A percentile compares a stretch with the other conserved stretches of the same genome.
phyloP scores from a whole-genome alignment of 2,797 vertebrate genomes.

The Bovichtus variegatus region DNA sequence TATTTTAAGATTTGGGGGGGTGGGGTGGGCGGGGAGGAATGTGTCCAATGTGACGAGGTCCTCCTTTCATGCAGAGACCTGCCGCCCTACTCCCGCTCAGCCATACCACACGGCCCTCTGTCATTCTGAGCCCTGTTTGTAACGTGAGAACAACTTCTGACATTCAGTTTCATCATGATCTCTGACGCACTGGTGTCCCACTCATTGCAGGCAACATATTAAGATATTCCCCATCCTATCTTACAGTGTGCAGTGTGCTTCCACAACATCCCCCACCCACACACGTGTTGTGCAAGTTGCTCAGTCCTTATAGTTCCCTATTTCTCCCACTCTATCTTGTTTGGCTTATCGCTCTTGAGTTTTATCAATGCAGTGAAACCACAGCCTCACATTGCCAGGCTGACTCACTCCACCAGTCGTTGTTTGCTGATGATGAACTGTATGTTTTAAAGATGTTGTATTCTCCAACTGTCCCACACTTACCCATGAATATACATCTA shows the following conservation, averaged over 20 bases:
- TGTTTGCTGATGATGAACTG: constrained; percentile 7
- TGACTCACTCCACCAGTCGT: constrained; percentile 39
- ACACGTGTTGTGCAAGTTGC: constrained; percentile 16
- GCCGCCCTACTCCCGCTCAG: constrained; percentile 47
- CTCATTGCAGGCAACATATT: constrained; percentile 46
- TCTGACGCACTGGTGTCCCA: constrained; percentile 66
- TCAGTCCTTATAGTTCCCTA: constrained; percentile 23
- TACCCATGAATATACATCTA: background rate
- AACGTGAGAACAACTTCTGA: constrained; percentile 56
- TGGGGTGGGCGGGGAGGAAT: constrained; percentile 67
- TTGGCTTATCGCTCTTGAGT: background rate
- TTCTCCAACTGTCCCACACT: background rate
- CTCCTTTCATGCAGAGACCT: constrained; percentile 72
- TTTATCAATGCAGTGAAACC: constrained; percentile 26
- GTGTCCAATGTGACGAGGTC: constrained; percentile 67
- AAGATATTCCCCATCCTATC: constrained; percentile 49
- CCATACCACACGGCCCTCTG: constrained; percentile 20
- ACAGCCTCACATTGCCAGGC: constrained; percentile 14
- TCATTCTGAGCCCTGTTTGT: constrained; percentile 58
- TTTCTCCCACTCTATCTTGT: constrained; percentile 25
- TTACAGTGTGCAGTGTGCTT: constrained; percentile 31
- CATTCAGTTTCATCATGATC: constrained; percentile 76
- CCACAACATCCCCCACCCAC: constrained; percentile 66
- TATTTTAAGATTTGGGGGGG: constrained; percentile 77
- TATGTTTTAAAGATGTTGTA: constrained; percentile 13